Evolutionary conservation across 2,888 invertebrate species (phyloP).

Genomic region (Rhagophthalmus giganteus): DNA sequence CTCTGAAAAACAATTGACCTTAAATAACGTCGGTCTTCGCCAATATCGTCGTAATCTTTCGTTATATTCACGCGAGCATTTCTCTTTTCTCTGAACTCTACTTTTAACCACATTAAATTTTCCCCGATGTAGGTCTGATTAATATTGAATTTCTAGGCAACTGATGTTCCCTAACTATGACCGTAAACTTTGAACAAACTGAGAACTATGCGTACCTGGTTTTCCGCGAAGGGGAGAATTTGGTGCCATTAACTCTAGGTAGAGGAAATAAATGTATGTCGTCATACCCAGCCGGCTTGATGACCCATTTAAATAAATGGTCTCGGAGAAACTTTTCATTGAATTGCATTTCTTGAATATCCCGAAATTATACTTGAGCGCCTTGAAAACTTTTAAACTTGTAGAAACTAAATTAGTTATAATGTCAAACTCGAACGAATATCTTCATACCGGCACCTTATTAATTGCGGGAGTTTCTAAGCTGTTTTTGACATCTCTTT

Average conservation of each 20-base stretch:
- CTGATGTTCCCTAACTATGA: constrained; percentile 47
- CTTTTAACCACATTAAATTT: constrained; percentile 39
- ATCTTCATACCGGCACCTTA: constrained; percentile 8
- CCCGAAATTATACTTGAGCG: constrained; percentile 25
- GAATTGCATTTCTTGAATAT: constrained; percentile 28
- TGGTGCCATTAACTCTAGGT: constrained; percentile 34
- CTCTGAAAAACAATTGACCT: no score
- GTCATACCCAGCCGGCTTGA: constrained; percentile 33
- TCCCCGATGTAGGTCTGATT: constrained; percentile 47
- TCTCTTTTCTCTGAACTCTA: no score
- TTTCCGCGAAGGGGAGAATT: constrained; percentile 27
- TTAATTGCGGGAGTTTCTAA: not conserved
- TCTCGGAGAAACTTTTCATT: constrained; percentile 21
- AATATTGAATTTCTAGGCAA: constrained; percentile 44
- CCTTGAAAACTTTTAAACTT: constrained; percentile 23
- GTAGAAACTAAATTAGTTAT: constrained; percentile 15
- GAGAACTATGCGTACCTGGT: constrained; percentile 44
- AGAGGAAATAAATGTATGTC: constrained; percentile 33
- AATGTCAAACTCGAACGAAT: constrained; percentile 8
- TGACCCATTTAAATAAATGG: constrained; percentile 38
- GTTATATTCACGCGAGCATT: no score
- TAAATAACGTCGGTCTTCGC: no score
- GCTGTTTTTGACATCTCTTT: not conserved
- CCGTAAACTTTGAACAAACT: constrained; percentile 43
- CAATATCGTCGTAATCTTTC: no score